Evolutionary conservation across 2,888 invertebrate species (phyloP), one percentile per base, ranked within the genome.

Genomic region (Oscheius sp.): DNA sequence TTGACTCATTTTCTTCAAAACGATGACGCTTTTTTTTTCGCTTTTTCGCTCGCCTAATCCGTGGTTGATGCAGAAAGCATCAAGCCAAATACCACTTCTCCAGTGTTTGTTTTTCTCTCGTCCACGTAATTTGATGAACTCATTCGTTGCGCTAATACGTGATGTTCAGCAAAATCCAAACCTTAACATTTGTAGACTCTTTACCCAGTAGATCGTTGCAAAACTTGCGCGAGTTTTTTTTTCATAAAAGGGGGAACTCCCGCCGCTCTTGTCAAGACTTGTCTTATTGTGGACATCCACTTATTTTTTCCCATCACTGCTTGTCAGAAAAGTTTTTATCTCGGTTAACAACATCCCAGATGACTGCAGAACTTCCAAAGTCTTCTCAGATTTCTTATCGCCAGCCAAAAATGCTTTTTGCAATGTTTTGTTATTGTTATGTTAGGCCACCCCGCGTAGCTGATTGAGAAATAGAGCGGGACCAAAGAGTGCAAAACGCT

Each of bases 61-160:
- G 21, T n/a, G 21, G 53, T 51, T 55, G 21, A 9, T 55, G 55
- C 55, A 21, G 32, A 55, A 55, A 55, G 21, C 55, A 55, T 55
- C 21, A 42, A 7, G 42, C 42, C 42, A 42, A 42, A 42, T 42
- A 42, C 42, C 42, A 42, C 42, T 42, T 42, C 42, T 42, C 42
- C 42, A 42, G 42, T 42, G 42, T 42, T 42, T 42, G 42, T 42
- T 42, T 42, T 42, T 42, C 42, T 42, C 42, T 42, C 42, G 42
- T 42, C 42, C 3, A 42, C 42, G 42, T 42, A 42, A 42, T 42
- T 42, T 42, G 42, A 42, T 42, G 42, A 42, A 42, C 29, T 53
- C 53, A 11, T 53, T 53, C 53, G 13, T 53, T 53, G 53, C n/a
- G 11, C 53, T 53, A 53, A 53, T 53, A 53, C 53, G 53, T 53